Evolutionary conservation across 2,113 vertebrate genomes (phyloP).

Genomic region (Genyomyrus donnyi): DNA sequence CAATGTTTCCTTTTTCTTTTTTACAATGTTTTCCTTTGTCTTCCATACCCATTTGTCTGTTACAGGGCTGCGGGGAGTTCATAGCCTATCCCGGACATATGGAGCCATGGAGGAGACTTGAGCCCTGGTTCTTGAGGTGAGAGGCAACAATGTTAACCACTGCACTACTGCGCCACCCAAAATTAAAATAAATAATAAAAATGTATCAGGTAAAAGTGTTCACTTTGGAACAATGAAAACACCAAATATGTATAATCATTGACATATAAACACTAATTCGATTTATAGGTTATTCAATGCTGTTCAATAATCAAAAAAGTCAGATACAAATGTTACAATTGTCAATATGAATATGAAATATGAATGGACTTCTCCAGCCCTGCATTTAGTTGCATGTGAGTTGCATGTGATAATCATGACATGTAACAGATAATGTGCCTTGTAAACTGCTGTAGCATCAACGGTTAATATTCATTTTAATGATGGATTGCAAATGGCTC

Average conservation of each 20-base stretch:
- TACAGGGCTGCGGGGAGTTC: not conserved
- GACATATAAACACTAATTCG: not conserved
- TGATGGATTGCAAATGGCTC: not conserved
- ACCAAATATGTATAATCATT: not conserved
- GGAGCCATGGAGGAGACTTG: not conserved
- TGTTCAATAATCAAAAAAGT: not conserved
- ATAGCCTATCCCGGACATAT: not conserved
- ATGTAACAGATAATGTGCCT: not conserved
- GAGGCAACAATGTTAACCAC: not conserved
- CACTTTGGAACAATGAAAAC: not conserved
- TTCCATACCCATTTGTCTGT: no score
- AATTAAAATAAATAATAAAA: not conserved
- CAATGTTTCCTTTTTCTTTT: not conserved
- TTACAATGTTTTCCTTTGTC: not conserved
- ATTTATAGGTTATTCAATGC: not conserved
- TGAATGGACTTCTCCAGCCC: not conserved
- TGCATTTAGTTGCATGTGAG: not conserved
- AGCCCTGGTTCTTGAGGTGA: not conserved
- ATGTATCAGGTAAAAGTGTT: not conserved
- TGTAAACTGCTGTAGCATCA: not conserved
- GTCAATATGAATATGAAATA: not conserved
- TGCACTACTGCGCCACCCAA: not conserved
- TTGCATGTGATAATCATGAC: not conserved
- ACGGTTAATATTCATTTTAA: conserved; percentile 2
- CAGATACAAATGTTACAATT: not conserved